Conservation (phyloP, 92 coral and sea anemone genomes). For the Porites rus region DNA sequence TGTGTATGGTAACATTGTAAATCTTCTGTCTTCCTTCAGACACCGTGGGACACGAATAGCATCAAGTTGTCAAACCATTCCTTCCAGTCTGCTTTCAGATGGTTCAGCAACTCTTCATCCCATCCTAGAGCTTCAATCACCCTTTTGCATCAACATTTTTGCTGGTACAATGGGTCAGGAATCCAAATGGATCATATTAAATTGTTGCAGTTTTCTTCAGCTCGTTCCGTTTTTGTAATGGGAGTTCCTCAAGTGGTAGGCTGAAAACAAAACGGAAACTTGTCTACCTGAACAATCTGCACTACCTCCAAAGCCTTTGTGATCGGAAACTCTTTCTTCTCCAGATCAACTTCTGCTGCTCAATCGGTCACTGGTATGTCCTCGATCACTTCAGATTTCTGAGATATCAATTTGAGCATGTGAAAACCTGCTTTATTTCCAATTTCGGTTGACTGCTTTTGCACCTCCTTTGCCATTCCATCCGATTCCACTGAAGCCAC, state of each 20-base stretch:
- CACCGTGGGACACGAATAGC: too few relatives aligned
- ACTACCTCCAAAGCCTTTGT: slow-evolving; percentile 65
- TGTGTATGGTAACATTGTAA: too few relatives aligned
- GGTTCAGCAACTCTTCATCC: too few relatives aligned
- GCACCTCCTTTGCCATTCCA: slow-evolving; percentile 37
- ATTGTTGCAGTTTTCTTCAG: slow-evolving; percentile 47
- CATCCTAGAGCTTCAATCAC: too few relatives aligned
- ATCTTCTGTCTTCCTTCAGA: too few relatives aligned
- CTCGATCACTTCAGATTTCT: background rate
- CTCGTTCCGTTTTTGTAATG: slow-evolving; percentile 56
- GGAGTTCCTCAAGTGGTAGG: slow-evolving; percentile 47
- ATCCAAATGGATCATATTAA: slow-evolving; percentile 44
- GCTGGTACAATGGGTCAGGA: slow-evolving; percentile 41
- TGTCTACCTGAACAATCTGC: slow-evolving; percentile 63
- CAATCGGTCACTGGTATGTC: slow-evolving; percentile 41
- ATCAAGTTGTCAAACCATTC: too few relatives aligned
- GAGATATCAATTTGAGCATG: slow-evolving; percentile 70
- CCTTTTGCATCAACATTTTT: background rate
- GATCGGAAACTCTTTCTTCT: slow-evolving; percentile 52
- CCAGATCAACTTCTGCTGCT: slow-evolving; percentile 57
- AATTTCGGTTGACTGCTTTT: slow-evolving; percentile 54
- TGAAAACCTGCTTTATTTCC: slow-evolving; percentile 70
- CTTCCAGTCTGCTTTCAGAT: too few relatives aligned
- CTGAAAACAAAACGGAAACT: background rate
- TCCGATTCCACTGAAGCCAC: slow-evolving; percentile 51